These are phyloP conservation scores for Melanostigma gelatinosum DNA, from an alignment of 2,113 vertebrate genomes.

Conservation along the genomic window DNA sequence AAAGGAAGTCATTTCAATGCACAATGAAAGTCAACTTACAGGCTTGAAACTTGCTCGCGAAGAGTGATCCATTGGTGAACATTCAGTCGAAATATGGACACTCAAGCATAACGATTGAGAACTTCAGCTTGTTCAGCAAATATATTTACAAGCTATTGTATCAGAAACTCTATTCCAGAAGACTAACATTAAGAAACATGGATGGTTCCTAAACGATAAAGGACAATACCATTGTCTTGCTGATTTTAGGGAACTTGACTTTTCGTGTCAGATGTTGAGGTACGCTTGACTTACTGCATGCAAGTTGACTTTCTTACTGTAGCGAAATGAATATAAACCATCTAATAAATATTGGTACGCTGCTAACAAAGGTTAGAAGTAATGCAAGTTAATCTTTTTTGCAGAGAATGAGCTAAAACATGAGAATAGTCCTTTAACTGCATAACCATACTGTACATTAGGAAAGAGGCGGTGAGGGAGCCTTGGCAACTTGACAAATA, in stretches of 20 bases:
- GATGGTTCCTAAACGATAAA: neutral
- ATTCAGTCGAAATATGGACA: neutral
- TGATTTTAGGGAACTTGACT: neutral
- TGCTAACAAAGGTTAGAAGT: conserved; percentile 24
- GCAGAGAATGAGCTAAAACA: conserved; percentile 31
- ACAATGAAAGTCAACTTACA: conserved; percentile 1
- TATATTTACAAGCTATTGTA: neutral
- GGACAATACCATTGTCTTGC: neutral
- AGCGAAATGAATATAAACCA: conserved; percentile 22
- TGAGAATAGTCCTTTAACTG: conserved; percentile 29
- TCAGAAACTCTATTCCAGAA: neutral
- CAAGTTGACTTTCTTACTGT: conserved; percentile 5
- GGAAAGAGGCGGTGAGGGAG: conserved; percentile 11
- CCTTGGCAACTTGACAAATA: conserved; percentile 60
- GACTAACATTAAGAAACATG: neutral
- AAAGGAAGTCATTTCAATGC: neutral
- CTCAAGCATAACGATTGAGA: neutral
- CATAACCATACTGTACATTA: conserved; percentile 29
- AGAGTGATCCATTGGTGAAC: neutral
- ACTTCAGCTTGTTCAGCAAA: neutral
- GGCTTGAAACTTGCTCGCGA: neutral
- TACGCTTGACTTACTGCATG: neutral
- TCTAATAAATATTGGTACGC: neutral
- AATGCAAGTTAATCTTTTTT: conserved; percentile 6
- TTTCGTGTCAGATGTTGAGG: neutral